These are phyloP conservation scores for Hirtodrosophila duncani DNA, from an alignment of 2,888 invertebrate species.

Conservation along the genomic window DNA sequence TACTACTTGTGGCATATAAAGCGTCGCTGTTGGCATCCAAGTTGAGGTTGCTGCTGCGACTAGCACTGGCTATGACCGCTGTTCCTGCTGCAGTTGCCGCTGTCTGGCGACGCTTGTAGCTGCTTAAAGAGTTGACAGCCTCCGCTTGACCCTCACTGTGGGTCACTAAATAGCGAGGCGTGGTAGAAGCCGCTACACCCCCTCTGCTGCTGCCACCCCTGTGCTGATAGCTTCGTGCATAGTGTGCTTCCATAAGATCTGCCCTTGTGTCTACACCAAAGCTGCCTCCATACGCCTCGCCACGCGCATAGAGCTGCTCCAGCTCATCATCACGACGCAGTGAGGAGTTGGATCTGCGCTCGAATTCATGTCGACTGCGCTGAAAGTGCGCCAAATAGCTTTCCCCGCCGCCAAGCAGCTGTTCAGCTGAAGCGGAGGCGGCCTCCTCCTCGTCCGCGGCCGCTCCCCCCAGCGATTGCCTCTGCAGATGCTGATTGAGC, in stretches of 20 bases:
- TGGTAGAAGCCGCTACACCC: constrained; percentile 7
- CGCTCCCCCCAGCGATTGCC: constrained; percentile 9
- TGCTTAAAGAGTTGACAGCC: no score
- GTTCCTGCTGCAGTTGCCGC: constrained; percentile 18
- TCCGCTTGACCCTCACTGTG: constrained; percentile 1
- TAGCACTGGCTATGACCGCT: background rate
- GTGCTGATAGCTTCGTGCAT: constrained; percentile 39
- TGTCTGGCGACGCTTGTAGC: constrained; percentile 11
- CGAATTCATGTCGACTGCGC: constrained; percentile 45
- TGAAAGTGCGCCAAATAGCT: constrained; percentile 76
- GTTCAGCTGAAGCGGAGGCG: background rate
- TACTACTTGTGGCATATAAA: constrained; percentile 54
- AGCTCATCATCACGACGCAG: constrained; percentile 16
- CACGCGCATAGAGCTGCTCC: constrained; percentile 28
- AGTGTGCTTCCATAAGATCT: constrained; percentile 54
- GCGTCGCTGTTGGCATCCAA: constrained; percentile 43
- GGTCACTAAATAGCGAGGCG: constrained; percentile 12
- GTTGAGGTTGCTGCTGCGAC: constrained; percentile 27
- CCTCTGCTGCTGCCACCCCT: constrained; percentile 14
- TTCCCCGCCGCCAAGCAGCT: constrained; percentile 58
- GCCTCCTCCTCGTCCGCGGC: constrained; percentile 16
- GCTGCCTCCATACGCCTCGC: constrained; percentile 54
- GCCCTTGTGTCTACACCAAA: constrained; percentile 26
- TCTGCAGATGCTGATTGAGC: constrained; percentile 70
- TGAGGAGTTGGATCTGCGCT: constrained; percentile 16